Base-by-base conservation (phyloP, 2,797 vertebrate species). In the Microchirus variegatus region DNA sequence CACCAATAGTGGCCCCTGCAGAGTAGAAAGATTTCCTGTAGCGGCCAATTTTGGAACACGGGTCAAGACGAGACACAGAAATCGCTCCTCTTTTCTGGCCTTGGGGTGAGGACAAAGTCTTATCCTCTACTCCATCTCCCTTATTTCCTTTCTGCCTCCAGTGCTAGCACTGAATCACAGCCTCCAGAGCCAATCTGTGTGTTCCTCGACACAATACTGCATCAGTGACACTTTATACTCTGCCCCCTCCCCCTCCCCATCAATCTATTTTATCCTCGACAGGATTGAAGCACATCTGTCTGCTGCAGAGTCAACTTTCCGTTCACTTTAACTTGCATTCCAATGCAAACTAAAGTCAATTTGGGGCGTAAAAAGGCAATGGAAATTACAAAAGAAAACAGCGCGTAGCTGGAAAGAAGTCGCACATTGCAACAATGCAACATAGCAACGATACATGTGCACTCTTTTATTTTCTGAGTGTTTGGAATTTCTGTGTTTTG, bases 151-250 rank as follows among this genome's bases (percentile, higher is more conserved):
- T 73, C 47, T 38, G 81, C 75, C 77, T 81, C 35, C 31, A 77
- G 77, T 61, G 59, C 44, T 74, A 41, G 64, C 63, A 47, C 77
- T 53, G 63, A 56, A 49, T 70, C 42, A 22, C 61, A 50, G 62
- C 63, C 77, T 76, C 75, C 35, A 63, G 75, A 81, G 81, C 66
- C 50, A 45, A 66, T 75, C 61, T 68, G 64, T 76, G 79, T 66
- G 80, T 80, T 85, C 69, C 72, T 58, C 67, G 8, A 38, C 73
- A 87, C 84, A 90, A 88, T 83, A 58, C 69, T 44, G 60, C 81
- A 82, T 70, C 78, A 84, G 82, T 83, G 35, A 75, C 71, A 50
- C 62, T 54, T 68, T 65, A 42, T 61, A 71, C 49, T 75, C 46
- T 53, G 66, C 41, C 22, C 38, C 18, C 9, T 48, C 70, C 74